A percentile compares a stretch with the other conserved stretches of the same genome.
Conservation (phyloP, 92 coral and sea anemone genomes). For the Plumapathes pennacea region DNA sequence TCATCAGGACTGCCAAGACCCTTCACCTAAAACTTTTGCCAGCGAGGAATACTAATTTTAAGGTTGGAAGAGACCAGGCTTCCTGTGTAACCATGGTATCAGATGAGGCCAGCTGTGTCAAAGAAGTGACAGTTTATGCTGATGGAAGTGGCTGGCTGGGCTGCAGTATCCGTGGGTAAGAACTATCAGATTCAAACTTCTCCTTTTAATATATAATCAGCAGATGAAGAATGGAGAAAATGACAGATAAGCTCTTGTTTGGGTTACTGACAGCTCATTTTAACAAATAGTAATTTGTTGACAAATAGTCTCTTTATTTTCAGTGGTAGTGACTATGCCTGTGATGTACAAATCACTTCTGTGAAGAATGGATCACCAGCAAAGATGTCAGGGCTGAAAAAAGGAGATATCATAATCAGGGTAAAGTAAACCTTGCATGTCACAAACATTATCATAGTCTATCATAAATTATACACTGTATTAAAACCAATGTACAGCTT, state of each 20-base stretch:
- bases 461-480: no score
- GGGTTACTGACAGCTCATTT: not conserved
- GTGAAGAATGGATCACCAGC: constrained; percentile 69
- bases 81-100: not conserved
- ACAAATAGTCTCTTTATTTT: not conserved
- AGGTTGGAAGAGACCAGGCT: not conserved
- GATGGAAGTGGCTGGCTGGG: constrained; percentile 71
- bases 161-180: constrained; percentile 72
- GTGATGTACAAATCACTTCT: constrained; percentile 63
- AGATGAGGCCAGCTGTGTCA: not conserved
- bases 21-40: constrained; percentile 30
- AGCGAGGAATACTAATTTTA: not conserved
- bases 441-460: no score
- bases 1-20: constrained; percentile 26
- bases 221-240: no score
- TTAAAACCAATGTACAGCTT: no score
- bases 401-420: constrained; percentile 46
- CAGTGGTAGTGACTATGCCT: constrained; percentile 70
- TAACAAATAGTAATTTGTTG: not conserved
- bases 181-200: not conserved
- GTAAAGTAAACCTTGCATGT: no score
- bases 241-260: not conserved
- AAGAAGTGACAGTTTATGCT: constrained; percentile 21
- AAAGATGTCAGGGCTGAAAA: constrained; percentile 57
- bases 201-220: no score